Evolutionary conservation across 1,140 invertebrate genomes (phyloP).

Genomic region (Gonatopus flavifemur): DNA sequence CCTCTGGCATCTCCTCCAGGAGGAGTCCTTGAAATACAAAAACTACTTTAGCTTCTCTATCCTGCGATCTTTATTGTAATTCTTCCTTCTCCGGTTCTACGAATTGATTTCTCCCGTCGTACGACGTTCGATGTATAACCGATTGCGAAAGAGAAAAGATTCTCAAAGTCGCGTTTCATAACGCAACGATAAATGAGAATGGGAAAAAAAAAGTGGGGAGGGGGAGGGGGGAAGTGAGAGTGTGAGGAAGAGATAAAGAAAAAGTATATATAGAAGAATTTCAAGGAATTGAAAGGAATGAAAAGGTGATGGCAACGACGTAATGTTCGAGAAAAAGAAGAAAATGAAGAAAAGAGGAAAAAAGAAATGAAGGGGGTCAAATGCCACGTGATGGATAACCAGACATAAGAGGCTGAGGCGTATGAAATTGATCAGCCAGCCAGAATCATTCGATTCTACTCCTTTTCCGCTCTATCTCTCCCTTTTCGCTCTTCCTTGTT

Average conservation of each 20-base stretch:
- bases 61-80: neutral
- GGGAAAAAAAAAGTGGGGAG: neutral
- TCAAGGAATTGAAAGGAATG: neutral
- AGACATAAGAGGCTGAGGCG: constrained; percentile 25
- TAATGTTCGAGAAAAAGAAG: constrained; percentile 14
- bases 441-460: constrained; percentile 44
- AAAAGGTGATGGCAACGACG: neutral
- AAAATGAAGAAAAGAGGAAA: constrained; percentile 20
- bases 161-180: no score
- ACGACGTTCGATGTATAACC: no score
- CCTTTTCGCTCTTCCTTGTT: neutral
- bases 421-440: constrained; percentile 41
- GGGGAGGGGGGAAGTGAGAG: neutral
- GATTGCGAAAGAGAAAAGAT: no score
- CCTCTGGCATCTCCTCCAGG: no score
- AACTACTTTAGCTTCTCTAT: neutral
- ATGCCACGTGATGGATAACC: constrained; percentile 36
- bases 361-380: constrained; percentile 34
- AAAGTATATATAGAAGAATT: neutral
- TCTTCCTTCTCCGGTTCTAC: no score
- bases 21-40: neutral
- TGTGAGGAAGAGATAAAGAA: neutral
- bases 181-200: no score
- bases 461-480: constrained; percentile 12
- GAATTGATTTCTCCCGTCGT: no score